Conservation (phyloP, 2,888 invertebrate species). For the Ischnura elegans region DNA sequence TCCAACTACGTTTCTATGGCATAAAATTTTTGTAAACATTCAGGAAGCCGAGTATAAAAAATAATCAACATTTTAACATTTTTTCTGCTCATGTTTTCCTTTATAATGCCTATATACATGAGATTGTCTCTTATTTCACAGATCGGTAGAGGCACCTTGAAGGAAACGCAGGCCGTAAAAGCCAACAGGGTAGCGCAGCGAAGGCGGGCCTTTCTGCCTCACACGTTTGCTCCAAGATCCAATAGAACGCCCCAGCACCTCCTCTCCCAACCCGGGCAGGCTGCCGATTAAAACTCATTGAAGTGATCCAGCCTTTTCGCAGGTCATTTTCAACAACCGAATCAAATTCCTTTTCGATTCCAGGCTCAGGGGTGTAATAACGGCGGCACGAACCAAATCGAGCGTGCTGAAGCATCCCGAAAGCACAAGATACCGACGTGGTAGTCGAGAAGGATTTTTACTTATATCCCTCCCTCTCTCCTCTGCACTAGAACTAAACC, state of each 20-base stretch:
- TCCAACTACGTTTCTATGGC: too few species aligned
- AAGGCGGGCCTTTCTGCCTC: neutral
- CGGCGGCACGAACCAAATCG: neutral
- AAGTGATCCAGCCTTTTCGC: neutral
- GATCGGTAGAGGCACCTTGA: too few species aligned
- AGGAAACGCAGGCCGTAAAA: too few species aligned
- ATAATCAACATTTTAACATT: too few species aligned
- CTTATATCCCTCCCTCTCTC: neutral
- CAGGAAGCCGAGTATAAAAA: too few species aligned
- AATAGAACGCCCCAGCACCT: neutral
- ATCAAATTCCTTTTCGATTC: conserved; percentile 16
- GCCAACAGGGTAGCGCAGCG: too few species aligned
- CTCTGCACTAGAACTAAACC: neutral
- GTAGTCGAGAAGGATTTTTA: neutral
- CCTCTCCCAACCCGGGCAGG: neutral
- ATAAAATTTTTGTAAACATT: too few species aligned
- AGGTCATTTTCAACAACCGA: neutral
- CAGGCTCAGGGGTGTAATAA: neutral
- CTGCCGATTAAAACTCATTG: neutral
- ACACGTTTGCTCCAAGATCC: neutral
- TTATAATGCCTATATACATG: too few species aligned
- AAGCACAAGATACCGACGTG: neutral
- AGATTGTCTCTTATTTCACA: too few species aligned
- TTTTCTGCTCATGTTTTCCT: too few species aligned
- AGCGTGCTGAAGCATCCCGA: neutral